phyloP scores from a whole-genome alignment of 1,140 invertebrate species.

The Scaptomyza montana region DNA sequence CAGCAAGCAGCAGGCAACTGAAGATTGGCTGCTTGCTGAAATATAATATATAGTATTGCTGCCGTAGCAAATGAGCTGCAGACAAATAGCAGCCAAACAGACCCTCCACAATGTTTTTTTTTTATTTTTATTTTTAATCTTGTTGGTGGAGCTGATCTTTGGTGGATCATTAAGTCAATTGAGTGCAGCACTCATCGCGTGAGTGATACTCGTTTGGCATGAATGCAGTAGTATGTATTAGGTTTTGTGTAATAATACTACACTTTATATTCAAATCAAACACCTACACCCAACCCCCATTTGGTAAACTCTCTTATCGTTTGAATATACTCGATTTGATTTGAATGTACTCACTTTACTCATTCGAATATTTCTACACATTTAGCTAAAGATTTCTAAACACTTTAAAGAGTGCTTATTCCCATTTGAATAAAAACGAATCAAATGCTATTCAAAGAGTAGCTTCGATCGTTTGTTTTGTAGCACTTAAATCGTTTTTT shows the following conservation, averaged over 20 bases:
- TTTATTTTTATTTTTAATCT: too few relatives aligned
- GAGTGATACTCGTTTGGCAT: conserved; percentile 22
- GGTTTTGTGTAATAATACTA: neutral
- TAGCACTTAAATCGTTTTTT: conserved; percentile 16
- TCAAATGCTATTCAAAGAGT: conserved; percentile 5
- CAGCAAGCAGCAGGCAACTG: too few relatives aligned
- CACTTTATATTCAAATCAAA: too few relatives aligned
- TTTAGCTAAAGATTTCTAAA: too few relatives aligned
- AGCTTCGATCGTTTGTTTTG: conserved; percentile 20
- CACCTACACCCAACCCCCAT: too few relatives aligned
- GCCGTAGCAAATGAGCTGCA: neutral
- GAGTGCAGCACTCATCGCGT: conserved; percentile 44
- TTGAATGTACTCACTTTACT: too few relatives aligned
- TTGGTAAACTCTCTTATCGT: too few relatives aligned
- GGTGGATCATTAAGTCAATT: conserved; percentile 31
- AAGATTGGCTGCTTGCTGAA: neutral
- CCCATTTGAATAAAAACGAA: neutral
- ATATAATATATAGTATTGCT: neutral
- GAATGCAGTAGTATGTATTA: neutral
- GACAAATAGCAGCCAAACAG: conserved; percentile 2
- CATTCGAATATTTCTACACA: too few relatives aligned
- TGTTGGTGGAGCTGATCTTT: too few relatives aligned
- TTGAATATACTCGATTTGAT: too few relatives aligned
- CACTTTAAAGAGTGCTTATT: neutral
- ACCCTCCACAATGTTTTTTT: conserved; percentile 23